Evolutionary conservation across 1,140 invertebrate genomes (phyloP).

Genomic region (Zaprionus inermis): DNA sequence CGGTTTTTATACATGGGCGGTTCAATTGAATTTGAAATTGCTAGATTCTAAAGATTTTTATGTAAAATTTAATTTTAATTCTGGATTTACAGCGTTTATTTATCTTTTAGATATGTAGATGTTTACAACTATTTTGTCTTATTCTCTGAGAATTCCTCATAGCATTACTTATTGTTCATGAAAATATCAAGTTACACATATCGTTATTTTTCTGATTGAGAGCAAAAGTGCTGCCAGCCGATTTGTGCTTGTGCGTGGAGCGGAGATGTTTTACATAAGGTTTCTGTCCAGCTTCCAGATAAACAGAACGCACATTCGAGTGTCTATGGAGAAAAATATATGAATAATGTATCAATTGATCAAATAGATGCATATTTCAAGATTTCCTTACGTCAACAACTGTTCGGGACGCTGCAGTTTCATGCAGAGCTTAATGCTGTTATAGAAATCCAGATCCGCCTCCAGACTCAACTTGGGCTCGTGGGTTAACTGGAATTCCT

Average conservation of each 20-base stretch:
- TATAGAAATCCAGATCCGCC: constrained; percentile 92
- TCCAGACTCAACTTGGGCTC: constrained; percentile 90
- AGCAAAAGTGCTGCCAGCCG: constrained; percentile 89
- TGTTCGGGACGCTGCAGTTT: constrained; percentile 90
- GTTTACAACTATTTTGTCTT: constrained; percentile 21
- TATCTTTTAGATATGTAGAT: constrained; percentile 3
- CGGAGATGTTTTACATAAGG: constrained; percentile 63
- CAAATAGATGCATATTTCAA: not conserved
- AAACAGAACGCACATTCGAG: constrained; percentile 54
- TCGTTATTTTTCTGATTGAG: constrained; percentile 92
- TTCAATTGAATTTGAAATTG: too few relatives aligned
- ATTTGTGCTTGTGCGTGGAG: constrained; percentile 51
- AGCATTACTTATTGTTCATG: not conserved
- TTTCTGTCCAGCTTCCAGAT: constrained; percentile 45
- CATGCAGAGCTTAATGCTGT: constrained; percentile 91
- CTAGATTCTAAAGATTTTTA: too few relatives aligned
- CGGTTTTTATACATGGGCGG: too few relatives aligned
- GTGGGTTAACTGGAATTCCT: constrained; percentile 89
- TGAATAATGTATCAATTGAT: not conserved
- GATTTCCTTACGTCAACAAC: constrained; percentile 86
- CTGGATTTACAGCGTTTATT: not conserved
- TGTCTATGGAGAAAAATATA: constrained; percentile 40
- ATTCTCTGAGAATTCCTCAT: constrained; percentile 5
- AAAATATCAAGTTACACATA: constrained; percentile 87
- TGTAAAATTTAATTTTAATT: not conserved